Evolutionary conservation across 2,888 invertebrate genomes (phyloP).

Genomic region (Eristalinus aeneus): DNA sequence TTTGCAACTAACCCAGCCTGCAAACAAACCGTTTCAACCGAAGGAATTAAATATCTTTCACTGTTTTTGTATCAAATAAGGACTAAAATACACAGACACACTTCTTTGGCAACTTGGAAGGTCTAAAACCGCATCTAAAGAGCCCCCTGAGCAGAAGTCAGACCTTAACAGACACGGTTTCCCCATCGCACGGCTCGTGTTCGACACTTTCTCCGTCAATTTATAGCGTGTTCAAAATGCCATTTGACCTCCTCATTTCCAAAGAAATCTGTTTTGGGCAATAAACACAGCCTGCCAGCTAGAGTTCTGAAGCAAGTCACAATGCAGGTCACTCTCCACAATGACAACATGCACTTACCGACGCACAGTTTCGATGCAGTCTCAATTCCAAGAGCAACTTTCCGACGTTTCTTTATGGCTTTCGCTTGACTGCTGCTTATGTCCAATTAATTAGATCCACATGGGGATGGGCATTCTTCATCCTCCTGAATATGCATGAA

Average conservation of each 20-base stretch:
- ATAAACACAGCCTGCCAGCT: not conserved
- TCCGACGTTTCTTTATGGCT: not conserved
- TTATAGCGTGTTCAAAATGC: not conserved
- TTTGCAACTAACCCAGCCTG: constrained; percentile 93
- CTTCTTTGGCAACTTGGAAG: too few relatives aligned
- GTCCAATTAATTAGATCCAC: not conserved
- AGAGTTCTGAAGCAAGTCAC: not conserved
- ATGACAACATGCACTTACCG: not conserved
- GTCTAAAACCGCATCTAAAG: too few relatives aligned
- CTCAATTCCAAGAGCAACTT: not conserved
- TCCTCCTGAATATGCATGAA: not conserved
- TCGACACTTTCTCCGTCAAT: not conserved
- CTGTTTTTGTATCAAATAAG: constrained; percentile 51
- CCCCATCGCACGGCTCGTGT: not conserved
- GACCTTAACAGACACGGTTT: too few relatives aligned
- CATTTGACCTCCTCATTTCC: not conserved
- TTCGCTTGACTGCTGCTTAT: not conserved
- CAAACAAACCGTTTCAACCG: constrained; percentile 84
- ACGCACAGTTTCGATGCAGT: not conserved
- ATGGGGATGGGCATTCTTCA: not conserved
- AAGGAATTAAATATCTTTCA: constrained; percentile 80
- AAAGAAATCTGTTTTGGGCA: not conserved
- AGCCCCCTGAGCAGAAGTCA: too few relatives aligned
- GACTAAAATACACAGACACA: too few relatives aligned
- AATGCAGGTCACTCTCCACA: not conserved